Evolutionary conservation across 1,140 invertebrate genomes (phyloP).

Genomic region (Penaeus japonicus): DNA sequence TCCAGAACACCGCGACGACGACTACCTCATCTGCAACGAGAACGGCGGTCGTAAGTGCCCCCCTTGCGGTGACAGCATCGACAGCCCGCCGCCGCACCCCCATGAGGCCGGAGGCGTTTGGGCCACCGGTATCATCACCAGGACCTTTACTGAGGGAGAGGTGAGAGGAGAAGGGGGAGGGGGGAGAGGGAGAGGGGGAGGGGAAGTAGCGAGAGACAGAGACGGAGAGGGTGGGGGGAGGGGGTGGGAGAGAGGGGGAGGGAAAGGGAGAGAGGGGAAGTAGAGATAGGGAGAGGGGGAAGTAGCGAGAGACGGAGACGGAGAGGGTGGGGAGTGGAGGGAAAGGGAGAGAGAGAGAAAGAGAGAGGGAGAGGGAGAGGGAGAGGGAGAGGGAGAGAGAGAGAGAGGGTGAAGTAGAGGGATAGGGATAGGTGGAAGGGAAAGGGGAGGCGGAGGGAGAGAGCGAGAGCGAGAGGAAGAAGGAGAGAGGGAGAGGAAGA

Average conservation of each 20-base stretch:
- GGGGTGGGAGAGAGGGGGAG: too few species aligned
- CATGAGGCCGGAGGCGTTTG: conserved; percentile 56
- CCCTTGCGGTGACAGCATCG: conserved; percentile 52
- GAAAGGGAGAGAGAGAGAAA: neutral
- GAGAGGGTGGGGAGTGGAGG: too few species aligned
- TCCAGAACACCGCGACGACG: conserved; percentile 51
- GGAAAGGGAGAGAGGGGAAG: too few species aligned
- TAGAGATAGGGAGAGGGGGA: too few species aligned
- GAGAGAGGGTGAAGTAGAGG: neutral
- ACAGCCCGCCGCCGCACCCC: conserved; percentile 33
- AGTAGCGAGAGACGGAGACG: too few species aligned
- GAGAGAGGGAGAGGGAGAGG: neutral
- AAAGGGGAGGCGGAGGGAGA: neutral
- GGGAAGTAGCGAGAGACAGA: too few species aligned
- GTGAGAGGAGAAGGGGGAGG: neutral
- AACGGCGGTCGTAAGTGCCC: conserved; percentile 16
- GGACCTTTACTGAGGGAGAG: conserved; percentile 57
- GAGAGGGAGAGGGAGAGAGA: neutral
- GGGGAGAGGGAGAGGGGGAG: too few species aligned
- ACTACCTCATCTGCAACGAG: conserved; percentile 54
- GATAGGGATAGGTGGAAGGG: neutral
- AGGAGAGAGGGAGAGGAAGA: neutral
- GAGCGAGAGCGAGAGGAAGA: neutral
- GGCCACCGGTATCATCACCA: conserved; percentile 58
- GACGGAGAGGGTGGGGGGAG: too few species aligned